Evolutionary conservation across 2,113 vertebrate genomes (phyloP).

Genomic region (Asarcornis scutulata): DNA sequence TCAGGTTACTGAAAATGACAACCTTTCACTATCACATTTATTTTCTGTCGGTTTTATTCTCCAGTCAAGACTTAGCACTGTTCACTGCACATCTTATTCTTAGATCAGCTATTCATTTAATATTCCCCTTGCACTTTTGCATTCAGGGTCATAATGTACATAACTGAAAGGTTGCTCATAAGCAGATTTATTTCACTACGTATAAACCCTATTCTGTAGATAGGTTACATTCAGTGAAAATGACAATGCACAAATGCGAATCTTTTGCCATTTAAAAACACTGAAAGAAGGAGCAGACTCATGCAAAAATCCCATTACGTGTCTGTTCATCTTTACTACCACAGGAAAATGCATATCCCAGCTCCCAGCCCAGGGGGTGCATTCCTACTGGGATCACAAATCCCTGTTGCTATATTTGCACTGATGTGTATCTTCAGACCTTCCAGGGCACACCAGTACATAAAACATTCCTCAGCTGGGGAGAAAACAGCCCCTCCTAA

Average conservation of each 20-base stretch:
- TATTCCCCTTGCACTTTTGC: background rate
- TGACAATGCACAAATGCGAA: background rate
- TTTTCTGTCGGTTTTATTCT: background rate
- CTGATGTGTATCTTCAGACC: background rate
- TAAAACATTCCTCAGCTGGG: too few relatives aligned
- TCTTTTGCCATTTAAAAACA: background rate
- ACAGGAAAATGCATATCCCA: background rate
- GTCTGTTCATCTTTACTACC: background rate
- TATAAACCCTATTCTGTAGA: background rate
- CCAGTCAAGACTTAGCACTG: background rate
- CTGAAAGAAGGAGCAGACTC: background rate
- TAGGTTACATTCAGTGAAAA: background rate
- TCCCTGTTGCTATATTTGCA: background rate
- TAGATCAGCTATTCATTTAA: conserved; percentile 42
- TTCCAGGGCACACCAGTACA: background rate
- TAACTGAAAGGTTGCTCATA: background rate
- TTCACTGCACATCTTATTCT: background rate
- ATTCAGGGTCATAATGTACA: background rate
- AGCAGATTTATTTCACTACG: background rate
- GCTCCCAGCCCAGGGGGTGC: background rate
- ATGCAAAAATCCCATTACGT: background rate
- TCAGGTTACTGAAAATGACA: background rate
- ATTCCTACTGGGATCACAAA: background rate
- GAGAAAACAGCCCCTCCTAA: background rate
- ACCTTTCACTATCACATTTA: background rate